Evolutionary conservation across 2,888 invertebrate species (phyloP).

Genomic region (Heteromurus nitidus): DNA sequence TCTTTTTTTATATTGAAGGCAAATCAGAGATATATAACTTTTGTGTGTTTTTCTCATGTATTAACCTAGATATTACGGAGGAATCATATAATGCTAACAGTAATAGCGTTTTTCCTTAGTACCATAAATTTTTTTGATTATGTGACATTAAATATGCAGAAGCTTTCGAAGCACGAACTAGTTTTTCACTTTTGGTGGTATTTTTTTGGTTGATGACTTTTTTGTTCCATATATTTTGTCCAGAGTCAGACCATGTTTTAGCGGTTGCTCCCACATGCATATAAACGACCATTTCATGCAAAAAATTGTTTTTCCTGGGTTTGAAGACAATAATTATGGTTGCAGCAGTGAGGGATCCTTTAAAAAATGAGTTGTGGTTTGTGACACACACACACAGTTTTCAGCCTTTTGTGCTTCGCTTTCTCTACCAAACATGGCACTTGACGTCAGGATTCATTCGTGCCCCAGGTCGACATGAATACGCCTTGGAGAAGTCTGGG

Average conservation of each 20-base stretch:
- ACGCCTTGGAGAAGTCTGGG: conserved; percentile 77
- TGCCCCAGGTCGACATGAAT: conserved; percentile 76
- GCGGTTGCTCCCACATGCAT: too few relatives aligned
- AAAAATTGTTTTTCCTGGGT: not conserved
- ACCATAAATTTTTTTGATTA: not conserved
- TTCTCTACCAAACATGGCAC: conserved; percentile 76
- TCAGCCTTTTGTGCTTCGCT: not conserved
- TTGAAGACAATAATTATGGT: not conserved
- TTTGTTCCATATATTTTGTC: too few relatives aligned
- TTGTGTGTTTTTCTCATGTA: not conserved
- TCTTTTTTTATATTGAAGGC: conserved; percentile 15
- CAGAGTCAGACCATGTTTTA: too few relatives aligned
- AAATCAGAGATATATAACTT: conserved; percentile 31
- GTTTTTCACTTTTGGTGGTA: too few relatives aligned
- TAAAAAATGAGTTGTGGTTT: not conserved
- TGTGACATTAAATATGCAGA: not conserved
- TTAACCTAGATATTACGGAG: too few relatives aligned
- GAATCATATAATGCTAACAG: not conserved
- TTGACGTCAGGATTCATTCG: conserved; percentile 77
- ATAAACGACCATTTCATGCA: too few relatives aligned
- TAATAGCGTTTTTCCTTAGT: not conserved
- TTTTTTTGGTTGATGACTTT: too few relatives aligned
- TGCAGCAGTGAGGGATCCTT: not conserved
- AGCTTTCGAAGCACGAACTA: too few relatives aligned
- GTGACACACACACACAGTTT: not conserved